Conservation (phyloP, 2,113 vertebrate genomes). For the Cavia aperea region DNA sequence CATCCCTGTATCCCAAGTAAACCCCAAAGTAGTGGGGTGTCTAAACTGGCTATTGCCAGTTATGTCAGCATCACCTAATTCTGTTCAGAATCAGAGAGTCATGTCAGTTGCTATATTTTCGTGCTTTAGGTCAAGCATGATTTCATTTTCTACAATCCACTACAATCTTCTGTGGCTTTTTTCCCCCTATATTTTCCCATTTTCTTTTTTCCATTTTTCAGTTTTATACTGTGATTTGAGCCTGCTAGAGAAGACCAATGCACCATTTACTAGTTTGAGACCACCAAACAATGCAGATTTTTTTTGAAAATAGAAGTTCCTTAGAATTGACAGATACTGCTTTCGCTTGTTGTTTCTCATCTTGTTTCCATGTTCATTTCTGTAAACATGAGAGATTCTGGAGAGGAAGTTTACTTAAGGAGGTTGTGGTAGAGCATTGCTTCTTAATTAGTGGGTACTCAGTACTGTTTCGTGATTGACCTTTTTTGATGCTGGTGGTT, state of each 20-base stretch:
- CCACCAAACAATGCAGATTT: conserved; percentile 2
- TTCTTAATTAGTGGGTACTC: background rate
- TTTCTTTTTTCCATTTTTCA: background rate
- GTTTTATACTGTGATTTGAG: background rate
- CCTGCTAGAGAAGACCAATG: background rate
- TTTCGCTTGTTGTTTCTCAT: background rate
- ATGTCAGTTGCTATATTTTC: background rate
- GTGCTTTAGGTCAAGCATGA: background rate
- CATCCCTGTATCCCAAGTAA: background rate
- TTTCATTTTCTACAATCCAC: background rate
- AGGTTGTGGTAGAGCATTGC: background rate
- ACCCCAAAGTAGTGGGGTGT: background rate
- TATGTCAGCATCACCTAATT: background rate
- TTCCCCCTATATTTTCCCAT: background rate
- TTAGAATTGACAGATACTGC: background rate
- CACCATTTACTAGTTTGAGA: background rate
- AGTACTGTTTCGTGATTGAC: background rate
- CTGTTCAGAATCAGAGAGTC: background rate
- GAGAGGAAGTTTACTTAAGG: conserved; percentile 29
- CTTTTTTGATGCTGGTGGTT: background rate
- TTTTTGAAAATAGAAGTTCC: conserved; percentile 37
- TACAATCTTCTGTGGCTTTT: background rate
- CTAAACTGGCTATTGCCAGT: background rate
- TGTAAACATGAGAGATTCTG: background rate
- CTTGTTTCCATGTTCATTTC: background rate